phyloP scores from a whole-genome alignment of 92 coral and sea anemone genomes.

The Porites rus region DNA sequence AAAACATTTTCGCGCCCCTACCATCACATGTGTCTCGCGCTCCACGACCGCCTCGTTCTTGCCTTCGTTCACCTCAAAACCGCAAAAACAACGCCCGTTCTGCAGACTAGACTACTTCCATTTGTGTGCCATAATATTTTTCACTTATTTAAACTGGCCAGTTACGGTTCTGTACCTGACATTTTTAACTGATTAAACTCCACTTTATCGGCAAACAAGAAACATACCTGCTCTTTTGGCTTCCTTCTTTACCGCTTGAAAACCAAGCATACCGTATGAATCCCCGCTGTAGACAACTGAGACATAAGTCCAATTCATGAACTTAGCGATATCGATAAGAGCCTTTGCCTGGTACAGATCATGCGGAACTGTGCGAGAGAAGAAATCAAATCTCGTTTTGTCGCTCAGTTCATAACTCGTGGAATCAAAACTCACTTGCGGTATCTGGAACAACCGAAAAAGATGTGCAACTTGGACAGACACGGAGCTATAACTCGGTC shows the following conservation, averaged over 20 bases:
- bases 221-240: conserved; percentile 76
- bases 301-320: conserved; percentile 91
- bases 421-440: conserved; percentile 92
- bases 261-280: conserved; percentile 80
- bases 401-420: conserved; percentile 90
- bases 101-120: too few relatives aligned
- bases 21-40: too few relatives aligned
- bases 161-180: too few relatives aligned
- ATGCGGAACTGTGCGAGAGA: conserved; percentile 92
- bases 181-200: background rate
- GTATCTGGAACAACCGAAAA: conserved; percentile 83
- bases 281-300: conserved; percentile 89
- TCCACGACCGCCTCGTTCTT: too few relatives aligned
- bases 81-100: too few relatives aligned
- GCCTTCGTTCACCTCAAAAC: too few relatives aligned
- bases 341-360: conserved; percentile 91
- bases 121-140: too few relatives aligned
- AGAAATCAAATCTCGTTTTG: conserved; percentile 83
- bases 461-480: conserved; percentile 87
- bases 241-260: conserved; percentile 69
- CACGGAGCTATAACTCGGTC: conserved; percentile 81
- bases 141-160: too few relatives aligned
- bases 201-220: background rate
- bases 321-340: conserved; percentile 73
- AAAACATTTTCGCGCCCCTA: too few relatives aligned